Conservation (phyloP, 2,888 invertebrate genomes). For the Amitus sp. region DNA sequence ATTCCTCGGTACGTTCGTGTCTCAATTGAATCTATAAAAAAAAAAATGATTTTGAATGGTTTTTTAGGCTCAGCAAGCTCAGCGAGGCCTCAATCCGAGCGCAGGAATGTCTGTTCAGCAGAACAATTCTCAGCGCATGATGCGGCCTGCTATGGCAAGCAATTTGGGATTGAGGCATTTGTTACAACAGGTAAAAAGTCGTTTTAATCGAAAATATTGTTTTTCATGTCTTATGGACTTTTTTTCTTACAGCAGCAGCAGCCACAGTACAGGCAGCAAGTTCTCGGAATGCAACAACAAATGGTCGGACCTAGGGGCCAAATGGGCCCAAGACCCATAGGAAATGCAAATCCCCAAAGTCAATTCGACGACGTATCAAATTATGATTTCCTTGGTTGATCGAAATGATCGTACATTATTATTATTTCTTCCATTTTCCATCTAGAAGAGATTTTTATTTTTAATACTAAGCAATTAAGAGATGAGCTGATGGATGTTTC, state of each 20-base stretch:
- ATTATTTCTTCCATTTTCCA: too few species aligned
- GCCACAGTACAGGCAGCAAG: conserved; percentile 76
- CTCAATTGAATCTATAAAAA: conserved; percentile 77
- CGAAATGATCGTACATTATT: not conserved
- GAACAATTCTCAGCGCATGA: conserved; percentile 72
- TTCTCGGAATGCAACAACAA: conserved; percentile 69
- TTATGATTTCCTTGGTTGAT: conserved; percentile 66
- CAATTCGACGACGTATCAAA: conserved; percentile 68
- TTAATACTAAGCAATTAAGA: too few species aligned
- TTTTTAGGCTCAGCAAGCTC: conserved; percentile 61
- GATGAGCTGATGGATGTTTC: too few species aligned
- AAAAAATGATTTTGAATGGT: too few species aligned
- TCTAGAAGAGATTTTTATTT: too few species aligned
- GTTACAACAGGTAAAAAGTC: conserved; percentile 78
- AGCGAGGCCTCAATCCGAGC: conserved; percentile 57
- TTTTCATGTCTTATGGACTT: not conserved
- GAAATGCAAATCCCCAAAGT: conserved; percentile 62
- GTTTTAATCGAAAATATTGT: not conserved
- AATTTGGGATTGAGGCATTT: conserved; percentile 85
- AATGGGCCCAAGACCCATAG: conserved; percentile 64
- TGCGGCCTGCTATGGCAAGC: conserved; percentile 79
- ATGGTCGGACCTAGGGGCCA: conserved; percentile 67
- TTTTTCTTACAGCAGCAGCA: conserved; percentile 70
- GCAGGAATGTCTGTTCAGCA: conserved; percentile 62
- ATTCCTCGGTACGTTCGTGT: conserved; percentile 91